phyloP scores from a whole-genome alignment of 2,888 invertebrate genomes.

The Diabrotica balteata region DNA sequence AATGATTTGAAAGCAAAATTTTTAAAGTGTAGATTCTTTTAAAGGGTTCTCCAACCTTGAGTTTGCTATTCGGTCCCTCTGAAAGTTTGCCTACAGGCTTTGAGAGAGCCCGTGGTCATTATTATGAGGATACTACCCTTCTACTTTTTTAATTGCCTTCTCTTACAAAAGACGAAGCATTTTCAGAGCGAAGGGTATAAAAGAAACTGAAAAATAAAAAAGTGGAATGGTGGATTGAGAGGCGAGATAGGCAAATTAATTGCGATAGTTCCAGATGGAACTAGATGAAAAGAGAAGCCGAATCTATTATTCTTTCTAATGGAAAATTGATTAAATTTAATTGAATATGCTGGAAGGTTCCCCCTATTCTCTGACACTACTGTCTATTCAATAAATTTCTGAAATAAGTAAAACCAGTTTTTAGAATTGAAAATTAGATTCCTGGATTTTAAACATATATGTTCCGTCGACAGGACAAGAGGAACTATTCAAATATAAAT shows the following conservation, averaged over 20 bases:
- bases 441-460: too few relatives aligned
- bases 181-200: constrained; percentile 14
- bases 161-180: constrained; percentile 15
- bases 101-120: constrained; percentile 21
- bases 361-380: not conserved
- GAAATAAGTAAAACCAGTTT: too few relatives aligned
- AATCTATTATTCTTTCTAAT: constrained; percentile 14
- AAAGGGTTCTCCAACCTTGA: not conserved
- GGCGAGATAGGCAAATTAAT: constrained; percentile 32
- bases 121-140: constrained; percentile 11
- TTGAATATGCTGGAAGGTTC: constrained; percentile 11
- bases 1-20: not conserved
- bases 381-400: too few relatives aligned
- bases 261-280: constrained; percentile 22
- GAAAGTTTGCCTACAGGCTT: constrained; percentile 20
- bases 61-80: constrained; percentile 13
- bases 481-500: too few relatives aligned
- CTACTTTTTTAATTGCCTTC: constrained; percentile 25
- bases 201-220: constrained; percentile 17
- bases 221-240: constrained; percentile 17
- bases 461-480: too few relatives aligned
- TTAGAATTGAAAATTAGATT: too few relatives aligned
- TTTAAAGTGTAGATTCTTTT: constrained; percentile 5
- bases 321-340: constrained; percentile 23
- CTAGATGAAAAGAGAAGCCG: constrained; percentile 9